Evolutionary conservation across 64 coral and sea anemone genomes (phyloP), one percentile per base, ranked within the genome.

Genomic region (Exaiptasia diaphana): DNA sequence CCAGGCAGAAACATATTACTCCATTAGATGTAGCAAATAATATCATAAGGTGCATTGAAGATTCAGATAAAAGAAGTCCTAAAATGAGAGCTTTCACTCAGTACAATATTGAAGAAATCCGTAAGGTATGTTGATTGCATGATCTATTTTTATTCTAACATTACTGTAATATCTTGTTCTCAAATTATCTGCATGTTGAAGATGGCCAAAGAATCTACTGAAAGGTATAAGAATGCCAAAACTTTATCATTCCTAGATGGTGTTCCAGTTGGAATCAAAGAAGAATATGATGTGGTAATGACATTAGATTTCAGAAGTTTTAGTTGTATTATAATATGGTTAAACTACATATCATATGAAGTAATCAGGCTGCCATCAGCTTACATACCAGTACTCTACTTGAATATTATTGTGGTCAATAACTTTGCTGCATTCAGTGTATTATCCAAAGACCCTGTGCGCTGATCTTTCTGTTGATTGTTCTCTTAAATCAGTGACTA

Each of bases 201-300:
- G 95, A 85, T 99, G 85, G 95, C 95, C 18, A 42, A 38, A 63
- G 85, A 35, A 80, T 99, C 90, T 58, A 99, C 90, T 23, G 77
- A 46, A 41, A 81, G 95, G 20, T 99, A 85, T 84, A 64, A 65
- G 0, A 46, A 93, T 6, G 46, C 72, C 6, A 83, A 97, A 20
- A 62, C 89, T 13, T 54, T 99, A 20, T 99, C 95, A 17, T 60
- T 99, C n/a, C 49, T 99, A 65, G 95, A 99, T 86, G 95, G 95
- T 21, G 73, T 93, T 13, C 95, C 95, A 55, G 89, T 99, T 35
- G 95, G 67, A 48, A 13, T 93, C 24, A 99, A 99, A 81, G 95
- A 85, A 59, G 85, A 92, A 23, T 92, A 40, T 64, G 17, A 73
- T 59, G 90, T 99, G 65, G 90, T 99, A 50, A 88, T 65, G 15